phyloP scores from a whole-genome alignment of 2,113 vertebrate species.

The Bombycilla garrulus region DNA sequence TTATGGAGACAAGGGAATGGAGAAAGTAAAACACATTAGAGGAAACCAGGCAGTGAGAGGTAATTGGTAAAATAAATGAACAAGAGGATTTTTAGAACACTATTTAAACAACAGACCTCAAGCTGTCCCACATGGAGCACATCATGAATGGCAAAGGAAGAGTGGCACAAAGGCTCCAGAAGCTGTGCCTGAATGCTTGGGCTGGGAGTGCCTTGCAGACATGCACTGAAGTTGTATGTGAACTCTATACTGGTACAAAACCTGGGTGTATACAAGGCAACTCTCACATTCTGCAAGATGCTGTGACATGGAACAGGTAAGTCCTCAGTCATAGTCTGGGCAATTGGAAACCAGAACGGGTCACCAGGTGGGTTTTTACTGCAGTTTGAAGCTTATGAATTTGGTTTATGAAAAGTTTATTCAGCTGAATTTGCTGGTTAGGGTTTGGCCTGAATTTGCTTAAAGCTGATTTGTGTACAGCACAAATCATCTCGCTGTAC shows the following conservation, averaged over 20 bases:
- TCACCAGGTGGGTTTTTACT: background rate
- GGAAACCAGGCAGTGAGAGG: background rate
- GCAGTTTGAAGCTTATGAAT: background rate
- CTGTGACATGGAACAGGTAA: background rate
- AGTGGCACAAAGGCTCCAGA: background rate
- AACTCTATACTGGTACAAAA: background rate
- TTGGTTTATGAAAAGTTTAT: background rate
- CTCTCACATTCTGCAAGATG: background rate
- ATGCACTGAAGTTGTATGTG: fast-evolving
- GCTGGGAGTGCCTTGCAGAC: background rate
- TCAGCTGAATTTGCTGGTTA: background rate
- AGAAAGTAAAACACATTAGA: background rate
- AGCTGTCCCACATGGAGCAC: background rate
- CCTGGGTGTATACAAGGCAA: background rate
- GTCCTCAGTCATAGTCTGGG: background rate
- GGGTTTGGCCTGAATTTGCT: background rate
- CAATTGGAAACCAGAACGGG: background rate
- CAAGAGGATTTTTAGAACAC: background rate
- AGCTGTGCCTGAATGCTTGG: background rate
- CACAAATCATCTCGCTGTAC: background rate
- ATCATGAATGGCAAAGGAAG: fast-evolving
- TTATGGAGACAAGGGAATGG: background rate
- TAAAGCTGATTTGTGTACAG: background rate
- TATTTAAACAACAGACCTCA: background rate
- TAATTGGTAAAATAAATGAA: background rate